Conservation (phyloP, 2,888 invertebrate species). For the Oscheius sp. region DNA sequence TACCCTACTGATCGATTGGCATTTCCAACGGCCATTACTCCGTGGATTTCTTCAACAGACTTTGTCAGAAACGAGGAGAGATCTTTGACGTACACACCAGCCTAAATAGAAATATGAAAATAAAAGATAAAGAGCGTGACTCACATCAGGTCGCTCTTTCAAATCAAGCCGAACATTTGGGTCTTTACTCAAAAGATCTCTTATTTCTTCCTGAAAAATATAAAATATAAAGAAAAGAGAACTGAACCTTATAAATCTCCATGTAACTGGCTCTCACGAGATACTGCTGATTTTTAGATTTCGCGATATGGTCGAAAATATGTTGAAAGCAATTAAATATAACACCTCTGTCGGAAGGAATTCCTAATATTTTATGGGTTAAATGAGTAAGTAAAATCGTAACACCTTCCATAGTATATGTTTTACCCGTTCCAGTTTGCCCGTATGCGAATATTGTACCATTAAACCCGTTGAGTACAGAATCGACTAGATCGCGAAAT, state of each 20-base stretch:
- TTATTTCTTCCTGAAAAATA: constrained; percentile 75
- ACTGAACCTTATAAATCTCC: constrained; percentile 86
- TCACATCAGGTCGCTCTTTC: constrained; percentile 74
- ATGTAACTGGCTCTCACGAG: constrained; percentile 95
- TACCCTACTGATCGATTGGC: constrained; percentile 89
- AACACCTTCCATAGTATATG: constrained; percentile 81
- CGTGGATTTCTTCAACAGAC: constrained; percentile 90
- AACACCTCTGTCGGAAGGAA: constrained; percentile 82
- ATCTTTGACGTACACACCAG: constrained; percentile 60
- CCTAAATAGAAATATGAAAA: constrained; percentile 11
- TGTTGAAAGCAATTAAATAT: constrained; percentile 97
- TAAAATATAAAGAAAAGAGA: no score
- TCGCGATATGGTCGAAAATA: constrained; percentile 91
- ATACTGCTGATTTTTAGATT: constrained; percentile 84
- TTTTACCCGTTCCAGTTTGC: constrained; percentile 95
- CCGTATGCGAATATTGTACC: constrained; percentile 99
- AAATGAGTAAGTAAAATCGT: not conserved
- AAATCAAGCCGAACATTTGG: constrained; percentile 79
- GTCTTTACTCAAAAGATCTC: constrained; percentile 82
- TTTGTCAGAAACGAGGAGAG: constrained; percentile 87
- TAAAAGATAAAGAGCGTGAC: not conserved
- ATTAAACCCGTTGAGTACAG: constrained; percentile 96
- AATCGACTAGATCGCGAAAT: constrained; percentile 91
- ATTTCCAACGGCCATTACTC: constrained; percentile 92
- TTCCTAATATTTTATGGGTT: not conserved